phyloP scores from a whole-genome alignment of 2,113 vertebrate genomes.

The Cathartes aura region DNA sequence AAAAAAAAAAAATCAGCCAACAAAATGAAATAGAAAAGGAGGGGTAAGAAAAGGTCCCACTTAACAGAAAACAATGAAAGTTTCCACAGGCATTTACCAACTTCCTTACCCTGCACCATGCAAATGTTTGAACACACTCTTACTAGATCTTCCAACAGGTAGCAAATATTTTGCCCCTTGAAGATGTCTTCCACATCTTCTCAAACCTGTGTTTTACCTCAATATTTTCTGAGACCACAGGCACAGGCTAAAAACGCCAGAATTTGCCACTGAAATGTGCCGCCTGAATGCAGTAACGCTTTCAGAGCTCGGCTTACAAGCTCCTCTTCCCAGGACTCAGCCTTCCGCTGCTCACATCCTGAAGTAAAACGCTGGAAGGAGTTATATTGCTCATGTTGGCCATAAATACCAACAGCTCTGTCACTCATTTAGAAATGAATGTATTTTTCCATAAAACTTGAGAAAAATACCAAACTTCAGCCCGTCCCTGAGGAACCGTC shows the following conservation, averaged over 20 bases:
- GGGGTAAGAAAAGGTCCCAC: background rate
- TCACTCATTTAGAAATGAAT: background rate
- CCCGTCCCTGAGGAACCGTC: background rate
- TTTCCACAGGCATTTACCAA: background rate
- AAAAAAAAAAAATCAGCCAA: background rate
- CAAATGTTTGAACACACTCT: background rate
- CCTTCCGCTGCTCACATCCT: background rate
- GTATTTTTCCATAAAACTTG: background rate
- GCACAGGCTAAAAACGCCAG: background rate
- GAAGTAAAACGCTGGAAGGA: background rate
- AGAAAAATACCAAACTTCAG: background rate
- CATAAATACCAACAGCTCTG: background rate
- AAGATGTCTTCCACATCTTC: background rate
- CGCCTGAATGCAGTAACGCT: rapidly evolving
- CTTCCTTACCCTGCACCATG: background rate
- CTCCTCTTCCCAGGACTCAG: background rate
- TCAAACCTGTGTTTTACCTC: background rate
- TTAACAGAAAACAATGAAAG: background rate
- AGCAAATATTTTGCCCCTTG: background rate
- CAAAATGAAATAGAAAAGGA: background rate
- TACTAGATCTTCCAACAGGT: background rate
- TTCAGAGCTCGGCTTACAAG: background rate
- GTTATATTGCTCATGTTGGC: background rate
- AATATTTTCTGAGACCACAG: background rate
- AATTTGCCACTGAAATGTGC: background rate